A percentile compares a stretch with the other conserved stretches of the same genome.
These are phyloP conservation scores for Labeo catla DNA, from an alignment of 2,113 vertebrate genomes.

Conservation along the genomic window DNA sequence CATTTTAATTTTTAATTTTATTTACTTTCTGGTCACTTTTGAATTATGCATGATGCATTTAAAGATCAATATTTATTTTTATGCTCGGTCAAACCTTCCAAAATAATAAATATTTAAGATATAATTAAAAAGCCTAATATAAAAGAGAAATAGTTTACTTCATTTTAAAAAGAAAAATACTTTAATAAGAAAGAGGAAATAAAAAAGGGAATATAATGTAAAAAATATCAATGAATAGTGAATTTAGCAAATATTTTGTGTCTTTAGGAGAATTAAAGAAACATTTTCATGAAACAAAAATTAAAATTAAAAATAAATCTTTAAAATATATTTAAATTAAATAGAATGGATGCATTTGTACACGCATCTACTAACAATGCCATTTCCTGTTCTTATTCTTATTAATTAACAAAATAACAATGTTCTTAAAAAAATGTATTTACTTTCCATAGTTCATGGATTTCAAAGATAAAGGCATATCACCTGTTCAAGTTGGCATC, in stretches of 20 bases:
- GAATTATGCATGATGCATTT: constrained; percentile 19
- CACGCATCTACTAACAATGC: not conserved
- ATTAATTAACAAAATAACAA: not conserved
- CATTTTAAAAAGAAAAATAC: not conserved
- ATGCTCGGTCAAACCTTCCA: not conserved
- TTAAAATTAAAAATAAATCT: not conserved
- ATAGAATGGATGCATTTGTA: not conserved
- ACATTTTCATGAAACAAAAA: not conserved
- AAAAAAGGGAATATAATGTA: not conserved
- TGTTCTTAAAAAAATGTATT: no score
- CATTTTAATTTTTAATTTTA: not conserved
- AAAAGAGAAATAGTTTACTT: constrained; percentile 42
- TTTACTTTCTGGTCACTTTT: constrained; percentile 3
- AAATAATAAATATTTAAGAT: constrained; percentile 38
- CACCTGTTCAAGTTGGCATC: not conserved
- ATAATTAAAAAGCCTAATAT: constrained; percentile 31
- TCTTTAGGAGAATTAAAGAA: not conserved
- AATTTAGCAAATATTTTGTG: not conserved
- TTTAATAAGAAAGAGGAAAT: constrained; percentile 16
- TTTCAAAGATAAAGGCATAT: not conserved
- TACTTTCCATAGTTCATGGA: not conserved
- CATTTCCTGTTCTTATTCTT: not conserved
- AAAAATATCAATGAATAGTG: not conserved
- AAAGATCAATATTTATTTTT: not conserved
- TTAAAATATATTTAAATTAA: not conserved